Evolutionary conservation across 1,140 invertebrate species (phyloP), one percentile per base, ranked within the genome.

Genomic region (Ganaspis sp.): DNA sequence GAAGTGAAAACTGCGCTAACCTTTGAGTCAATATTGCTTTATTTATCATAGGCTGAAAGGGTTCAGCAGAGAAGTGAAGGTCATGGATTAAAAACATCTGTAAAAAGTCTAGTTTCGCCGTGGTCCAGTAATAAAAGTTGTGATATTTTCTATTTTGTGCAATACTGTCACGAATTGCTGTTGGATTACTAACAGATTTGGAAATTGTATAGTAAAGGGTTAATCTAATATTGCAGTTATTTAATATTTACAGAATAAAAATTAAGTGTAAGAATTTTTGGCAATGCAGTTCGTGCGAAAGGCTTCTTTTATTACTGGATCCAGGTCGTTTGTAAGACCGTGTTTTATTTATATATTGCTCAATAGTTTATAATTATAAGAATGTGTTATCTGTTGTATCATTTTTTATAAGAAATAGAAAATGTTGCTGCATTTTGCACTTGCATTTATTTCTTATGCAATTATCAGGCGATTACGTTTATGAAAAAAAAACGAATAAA

Each of bases 301-400:
- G 73, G 84, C 86, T 86, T 86, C 86, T 86, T 90, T 90, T 87
- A 87, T 89, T 90, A 91, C 89, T 90, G 87, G 86, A 86, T 86
- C 86, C 85, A 87, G 84, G 83, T 82, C 79, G 82, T 83, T 85
- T 86, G 84, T 86, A 88, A 87, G 86, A 78, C 78, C 85, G 86
- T 90, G 87, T 91, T 90, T 90, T 89, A 90, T 90, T 90, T 90
- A 89, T 90, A 91, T 90, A 91, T 90, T 90, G 90, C 90, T 91
- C 89, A 90, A 91, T 91, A 89, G 88, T 90, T 91, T 90, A 89
- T 90, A 90, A 45, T 89, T 89, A 87, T 90, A 90, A 90, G 85
- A 85, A 91, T 90, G 89, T 89, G 90, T 91, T 91, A 90, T 90
- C 87, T 89, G 90, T 91, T 91, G 90, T 91, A 91, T 90, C 89